Percentiles rank a stretch among this genome's conserved stretches.
Conservation (phyloP, 30 jellyfish, hydroid and myxozoan species). For the Cassiopea andromeda region DNA sequence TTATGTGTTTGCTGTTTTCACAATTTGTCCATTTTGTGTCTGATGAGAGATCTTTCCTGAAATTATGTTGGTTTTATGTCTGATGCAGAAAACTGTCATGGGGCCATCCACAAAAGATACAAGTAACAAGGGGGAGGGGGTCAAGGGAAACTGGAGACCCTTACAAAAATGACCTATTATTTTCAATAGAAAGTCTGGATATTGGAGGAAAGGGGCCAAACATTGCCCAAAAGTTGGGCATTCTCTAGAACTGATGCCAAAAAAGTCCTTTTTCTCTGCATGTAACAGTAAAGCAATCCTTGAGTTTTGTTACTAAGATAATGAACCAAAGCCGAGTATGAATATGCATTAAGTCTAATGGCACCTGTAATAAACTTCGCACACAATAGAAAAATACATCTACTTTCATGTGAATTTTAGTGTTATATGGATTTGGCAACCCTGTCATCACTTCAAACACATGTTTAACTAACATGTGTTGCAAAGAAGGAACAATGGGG, state of each 20-base stretch:
- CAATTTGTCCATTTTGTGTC: not conserved
- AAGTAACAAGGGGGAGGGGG: not conserved
- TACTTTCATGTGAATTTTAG: no score
- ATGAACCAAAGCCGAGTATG: no score
- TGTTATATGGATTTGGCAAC: no score
- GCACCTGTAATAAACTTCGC: no score
- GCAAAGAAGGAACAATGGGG: no score
- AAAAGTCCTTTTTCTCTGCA: no score
- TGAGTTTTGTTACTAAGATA: no score
- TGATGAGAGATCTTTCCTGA: not conserved
- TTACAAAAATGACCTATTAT: not conserved
- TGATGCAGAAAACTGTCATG: not conserved
- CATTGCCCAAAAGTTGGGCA: not conserved
- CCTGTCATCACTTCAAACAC: no score
- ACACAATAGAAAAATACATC: no score
- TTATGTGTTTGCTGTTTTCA: not conserved
- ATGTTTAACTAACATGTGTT: no score
- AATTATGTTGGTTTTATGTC: not conserved
- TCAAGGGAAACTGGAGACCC: not conserved
- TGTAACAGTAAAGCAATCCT: no score
- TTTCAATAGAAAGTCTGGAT: not conserved
- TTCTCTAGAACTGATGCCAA: not conserved
- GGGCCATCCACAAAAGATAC: not conserved
- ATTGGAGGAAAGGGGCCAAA: not conserved
- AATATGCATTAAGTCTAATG: no score